Conservation (phyloP, 2,888 invertebrate species). For the Clivina fossor region DNA sequence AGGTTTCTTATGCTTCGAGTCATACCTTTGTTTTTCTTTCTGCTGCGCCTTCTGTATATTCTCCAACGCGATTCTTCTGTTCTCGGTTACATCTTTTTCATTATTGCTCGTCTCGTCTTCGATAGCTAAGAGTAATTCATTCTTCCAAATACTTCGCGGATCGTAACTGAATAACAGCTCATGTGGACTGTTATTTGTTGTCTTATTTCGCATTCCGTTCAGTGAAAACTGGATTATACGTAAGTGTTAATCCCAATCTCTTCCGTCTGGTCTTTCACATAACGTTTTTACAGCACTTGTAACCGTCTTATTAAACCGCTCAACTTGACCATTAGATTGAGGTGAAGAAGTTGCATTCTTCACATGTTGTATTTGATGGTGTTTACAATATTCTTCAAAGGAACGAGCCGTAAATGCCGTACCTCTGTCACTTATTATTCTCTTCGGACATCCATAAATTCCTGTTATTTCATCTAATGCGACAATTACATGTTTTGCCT, state of each 20-base stretch:
- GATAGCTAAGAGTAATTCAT: not conserved
- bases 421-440: slow-evolving; percentile 4
- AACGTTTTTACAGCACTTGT: not conserved
- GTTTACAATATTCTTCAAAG: not conserved
- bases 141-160: not conserved
- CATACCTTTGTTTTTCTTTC: not conserved
- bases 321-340: slow-evolving; percentile 1
- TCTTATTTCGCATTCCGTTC: not conserved
- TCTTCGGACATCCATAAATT: not conserved
- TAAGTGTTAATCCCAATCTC: not conserved
- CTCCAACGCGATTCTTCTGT: not conserved
- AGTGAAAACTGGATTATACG: not conserved
- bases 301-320: not conserved
- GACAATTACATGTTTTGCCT: not conserved
- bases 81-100: not conserved
- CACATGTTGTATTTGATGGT: not conserved
- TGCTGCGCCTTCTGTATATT: not conserved
- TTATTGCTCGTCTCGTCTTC: not conserved
- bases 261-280: not conserved
- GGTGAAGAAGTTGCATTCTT: not conserved
- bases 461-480: not conserved
- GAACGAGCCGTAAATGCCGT: not conserved
- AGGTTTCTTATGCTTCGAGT: not conserved
- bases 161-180: not conserved
- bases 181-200: not conserved